phyloP scores from a whole-genome alignment of 2,113 vertebrate species.

The Carassius carassius region DNA sequence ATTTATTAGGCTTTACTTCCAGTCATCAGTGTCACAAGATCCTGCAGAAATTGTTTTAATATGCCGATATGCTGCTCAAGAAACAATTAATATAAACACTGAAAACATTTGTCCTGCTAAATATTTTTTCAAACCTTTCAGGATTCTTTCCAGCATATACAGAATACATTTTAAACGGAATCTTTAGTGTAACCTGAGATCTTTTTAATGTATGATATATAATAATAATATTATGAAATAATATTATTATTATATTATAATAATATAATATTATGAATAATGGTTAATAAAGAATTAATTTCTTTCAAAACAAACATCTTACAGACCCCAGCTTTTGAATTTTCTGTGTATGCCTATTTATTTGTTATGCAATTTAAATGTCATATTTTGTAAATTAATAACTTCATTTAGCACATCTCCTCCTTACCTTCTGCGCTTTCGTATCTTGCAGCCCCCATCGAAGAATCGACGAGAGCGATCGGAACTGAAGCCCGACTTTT shows the following conservation, averaged over 20 bases:
- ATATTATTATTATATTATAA: too few species aligned
- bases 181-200: not conserved
- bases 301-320: not conserved
- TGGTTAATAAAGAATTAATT: not conserved
- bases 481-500: constrained; percentile 99
- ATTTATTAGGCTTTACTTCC: not conserved
- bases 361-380: not conserved
- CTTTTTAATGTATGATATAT: not conserved
- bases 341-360: too few species aligned
- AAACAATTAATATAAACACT: too few species aligned
- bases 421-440: not conserved
- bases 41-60: too few species aligned
- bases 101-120: not conserved
- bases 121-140: not conserved
- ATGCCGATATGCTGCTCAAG: too few species aligned
- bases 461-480: constrained; percentile 98
- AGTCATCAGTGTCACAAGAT: too few species aligned
- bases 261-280: not conserved
- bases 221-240: too few species aligned
- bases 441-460: constrained; percentile 84
- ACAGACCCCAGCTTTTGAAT: not conserved
- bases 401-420: not conserved
- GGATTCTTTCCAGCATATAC: too few species aligned
- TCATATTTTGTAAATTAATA: not conserved
- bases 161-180: too few species aligned